Evolutionary conservation across 1,140 invertebrate genomes (phyloP), one percentile per base, ranked within the genome.

Genomic region (Antheraea mylitta): DNA sequence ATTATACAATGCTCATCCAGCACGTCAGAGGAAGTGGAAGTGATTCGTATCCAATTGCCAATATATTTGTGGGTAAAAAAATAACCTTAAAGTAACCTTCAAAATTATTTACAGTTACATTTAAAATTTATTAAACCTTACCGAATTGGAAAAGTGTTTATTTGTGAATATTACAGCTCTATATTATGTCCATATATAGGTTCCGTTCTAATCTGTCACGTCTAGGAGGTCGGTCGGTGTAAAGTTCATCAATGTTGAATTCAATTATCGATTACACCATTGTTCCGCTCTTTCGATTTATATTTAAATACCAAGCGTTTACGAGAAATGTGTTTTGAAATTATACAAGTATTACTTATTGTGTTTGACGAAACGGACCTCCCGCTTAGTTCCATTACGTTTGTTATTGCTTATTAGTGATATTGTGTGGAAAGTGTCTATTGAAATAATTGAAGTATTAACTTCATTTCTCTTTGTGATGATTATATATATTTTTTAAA

Each of bases 201-300:
- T 87, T 86, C 86, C 87, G 83, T 90, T 90, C 88, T 88, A 90
- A 89, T 91, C 89, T 91, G 89, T 91, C 89, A 91, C 89, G 89
- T 91, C 77, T 86, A 85, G 73, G 86, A 89, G 88, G 87, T 90
- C 87, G 89, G 80, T 66, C 82, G 86, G 87, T 91, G 85, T 91
- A 91, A 90, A 91, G 89, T 91, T 91, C 89, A 91, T 90, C 87
- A 91, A 86, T 89, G 85, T 83, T 89, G 89, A 91, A 91, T 91
- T 91, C 89, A 91, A 91, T 91, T 91, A 90, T 87, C 87, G 86
- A 90, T 91, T 90, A 89, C 88, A 89, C 85, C 87, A 91, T 91
- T 91, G 82, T 89, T 91, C 86, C 83, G 87, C 83, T 91, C 89
- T 90, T 86, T 90, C 85, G 88, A 89, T 87, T 90, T 87, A 91